Evolutionary conservation across 92 coral and sea anemone species (phyloP).

Genomic region (Siderastrea siderea): DNA sequence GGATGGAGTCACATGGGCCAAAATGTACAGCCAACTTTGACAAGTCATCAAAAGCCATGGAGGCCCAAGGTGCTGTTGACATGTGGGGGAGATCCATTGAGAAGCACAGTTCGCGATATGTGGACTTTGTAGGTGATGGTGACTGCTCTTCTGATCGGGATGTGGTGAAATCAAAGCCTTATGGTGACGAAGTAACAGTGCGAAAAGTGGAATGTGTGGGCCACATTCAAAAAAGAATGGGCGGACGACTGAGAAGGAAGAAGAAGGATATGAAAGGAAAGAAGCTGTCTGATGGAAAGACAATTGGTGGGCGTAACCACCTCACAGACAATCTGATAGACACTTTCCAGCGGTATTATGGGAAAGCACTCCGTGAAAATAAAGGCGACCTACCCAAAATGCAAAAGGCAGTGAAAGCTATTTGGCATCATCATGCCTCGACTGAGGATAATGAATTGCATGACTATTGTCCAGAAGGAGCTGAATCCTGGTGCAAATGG

Average conservation of each 20-base stretch:
- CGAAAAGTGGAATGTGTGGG: slow-evolving; percentile 51
- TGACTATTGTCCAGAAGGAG: too few relatives aligned
- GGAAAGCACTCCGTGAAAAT: slow-evolving; percentile 48
- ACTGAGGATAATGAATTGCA: too few relatives aligned
- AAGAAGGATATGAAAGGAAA: slow-evolving; percentile 36
- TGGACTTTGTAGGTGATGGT: slow-evolving; percentile 67
- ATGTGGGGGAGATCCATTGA: slow-evolving; percentile 47
- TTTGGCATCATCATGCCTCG: slow-evolving; percentile 51
- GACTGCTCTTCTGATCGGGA: too few relatives aligned
- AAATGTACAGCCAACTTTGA: slow-evolving; percentile 44
- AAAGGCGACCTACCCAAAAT: slow-evolving; percentile 42
- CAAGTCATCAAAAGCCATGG: slow-evolving; percentile 67
- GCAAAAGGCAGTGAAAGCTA: slow-evolving; percentile 59
- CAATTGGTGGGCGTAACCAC: slow-evolving; percentile 48
- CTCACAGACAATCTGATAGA: slow-evolving; percentile 62
- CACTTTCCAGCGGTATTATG: slow-evolving; percentile 48
- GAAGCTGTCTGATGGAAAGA: slow-evolving; percentile 47
- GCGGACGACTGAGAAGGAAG: slow-evolving; percentile 27
- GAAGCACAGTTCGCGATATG: slow-evolving; percentile 21
- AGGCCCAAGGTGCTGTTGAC: slow-evolving; percentile 58
- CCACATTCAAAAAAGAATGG: too few relatives aligned
- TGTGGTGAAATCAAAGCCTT: slow-evolving; percentile 52
- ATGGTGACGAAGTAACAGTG: slow-evolving; percentile 45
- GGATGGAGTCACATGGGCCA: slow-evolving; percentile 67
- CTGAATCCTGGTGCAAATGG: slow-evolving; percentile 21